Conservation (phyloP, 1,140 invertebrate genomes). For the Oreohelix idahoensis region DNA sequence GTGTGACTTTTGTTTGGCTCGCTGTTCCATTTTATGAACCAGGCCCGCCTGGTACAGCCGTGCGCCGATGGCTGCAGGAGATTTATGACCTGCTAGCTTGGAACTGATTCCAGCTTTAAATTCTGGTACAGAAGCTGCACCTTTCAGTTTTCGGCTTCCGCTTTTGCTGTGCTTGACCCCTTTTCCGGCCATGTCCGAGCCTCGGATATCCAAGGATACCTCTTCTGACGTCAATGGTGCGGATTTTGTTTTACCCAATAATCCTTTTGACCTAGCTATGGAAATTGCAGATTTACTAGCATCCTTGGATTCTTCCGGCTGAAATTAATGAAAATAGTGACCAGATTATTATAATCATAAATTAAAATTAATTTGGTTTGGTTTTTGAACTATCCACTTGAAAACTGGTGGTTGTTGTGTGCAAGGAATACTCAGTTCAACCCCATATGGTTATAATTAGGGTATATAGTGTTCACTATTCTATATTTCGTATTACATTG, state of each 20-base stretch:
- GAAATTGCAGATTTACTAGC: not conserved
- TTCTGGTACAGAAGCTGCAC: not conserved
- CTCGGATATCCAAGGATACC: not conserved
- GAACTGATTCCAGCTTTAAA: not conserved
- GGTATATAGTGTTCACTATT: too few relatives aligned
- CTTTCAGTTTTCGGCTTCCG: not conserved
- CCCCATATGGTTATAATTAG: too few relatives aligned
- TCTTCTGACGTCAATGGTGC: not conserved
- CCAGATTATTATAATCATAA: too few relatives aligned
- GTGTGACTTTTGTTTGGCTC: not conserved
- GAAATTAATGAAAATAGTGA: not conserved
- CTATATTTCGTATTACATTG: too few relatives aligned
- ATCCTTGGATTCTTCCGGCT: slow-evolving; percentile 15
- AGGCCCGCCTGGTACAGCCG: slow-evolving; percentile 33
- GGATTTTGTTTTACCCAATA: slow-evolving; percentile 13
- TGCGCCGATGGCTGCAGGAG: slow-evolving; percentile 15
- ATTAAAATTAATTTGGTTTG: too few relatives aligned
- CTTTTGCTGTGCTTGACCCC: not conserved
- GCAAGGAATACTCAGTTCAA: too few relatives aligned
- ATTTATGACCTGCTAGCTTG: slow-evolving; percentile 21
- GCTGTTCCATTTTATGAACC: slow-evolving; percentile 24
- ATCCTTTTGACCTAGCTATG: slow-evolving; percentile 7
- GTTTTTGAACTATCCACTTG: too few relatives aligned
- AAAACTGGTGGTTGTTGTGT: too few relatives aligned
- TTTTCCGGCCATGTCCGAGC: not conserved